phyloP scores from a whole-genome alignment of 37 sponge, comb jelly and placozoan genomes.

The Ephydatia muelleri region DNA sequence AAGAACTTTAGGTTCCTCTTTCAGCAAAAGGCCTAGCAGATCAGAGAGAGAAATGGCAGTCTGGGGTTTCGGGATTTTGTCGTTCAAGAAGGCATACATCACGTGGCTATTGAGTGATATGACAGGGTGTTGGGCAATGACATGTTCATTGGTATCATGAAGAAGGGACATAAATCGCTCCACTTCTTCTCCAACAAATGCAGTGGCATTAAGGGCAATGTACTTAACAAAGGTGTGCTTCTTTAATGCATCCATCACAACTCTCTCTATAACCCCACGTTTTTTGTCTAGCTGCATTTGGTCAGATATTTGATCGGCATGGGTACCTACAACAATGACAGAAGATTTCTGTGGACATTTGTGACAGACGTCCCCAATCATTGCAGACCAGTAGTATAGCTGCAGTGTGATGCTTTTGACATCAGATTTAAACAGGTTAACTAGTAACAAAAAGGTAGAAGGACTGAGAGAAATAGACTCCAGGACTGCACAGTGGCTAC shows the following conservation, averaged over 20 bases:
- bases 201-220: not conserved
- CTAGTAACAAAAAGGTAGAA: not conserved
- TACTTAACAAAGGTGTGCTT: not conserved
- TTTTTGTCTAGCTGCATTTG: not conserved
- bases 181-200: not conserved
- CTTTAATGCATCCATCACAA: not conserved
- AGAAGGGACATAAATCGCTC: not conserved
- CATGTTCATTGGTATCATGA: not conserved
- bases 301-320: conserved; percentile 8
- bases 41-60: conserved; percentile 4
- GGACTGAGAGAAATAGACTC: not conserved
- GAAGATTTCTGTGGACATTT: not conserved
- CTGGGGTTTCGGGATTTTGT: not conserved
- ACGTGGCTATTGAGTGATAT: not conserved
- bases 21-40: not conserved
- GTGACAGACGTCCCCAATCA: conserved; percentile 1
- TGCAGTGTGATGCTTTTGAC: not conserved
- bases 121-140: not conserved
- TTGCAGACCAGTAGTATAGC: conserved; percentile 21
- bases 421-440: not conserved
- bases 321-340: conserved; percentile 2
- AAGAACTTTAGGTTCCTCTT: conserved; percentile 1
- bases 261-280: not conserved
- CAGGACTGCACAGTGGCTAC: conserved; percentile 28
- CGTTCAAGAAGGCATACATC: conserved; percentile 15